Conservation (phyloP, 2,888 invertebrate species). For the Iphiclides podalirius region DNA sequence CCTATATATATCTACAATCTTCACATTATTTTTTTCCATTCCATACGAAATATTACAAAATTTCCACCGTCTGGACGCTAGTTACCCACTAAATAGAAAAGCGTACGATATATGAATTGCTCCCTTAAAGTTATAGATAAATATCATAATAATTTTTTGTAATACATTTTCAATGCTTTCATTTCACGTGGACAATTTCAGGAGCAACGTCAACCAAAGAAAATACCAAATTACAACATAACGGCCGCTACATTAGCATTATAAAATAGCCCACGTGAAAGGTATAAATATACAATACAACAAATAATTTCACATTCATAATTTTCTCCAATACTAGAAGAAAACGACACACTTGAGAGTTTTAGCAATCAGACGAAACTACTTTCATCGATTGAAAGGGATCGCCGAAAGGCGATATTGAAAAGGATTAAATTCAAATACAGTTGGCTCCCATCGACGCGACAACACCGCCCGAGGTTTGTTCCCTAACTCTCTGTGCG, state of each 20-base stretch:
- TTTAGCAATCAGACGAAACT: background rate
- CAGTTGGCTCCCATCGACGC: constrained; percentile 53
- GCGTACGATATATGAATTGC: constrained; percentile 10
- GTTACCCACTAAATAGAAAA: constrained; percentile 18
- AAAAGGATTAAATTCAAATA: constrained; percentile 29
- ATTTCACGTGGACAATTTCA: constrained; percentile 18
- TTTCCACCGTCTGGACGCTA: constrained; percentile 13
- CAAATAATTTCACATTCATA: constrained; percentile 13
- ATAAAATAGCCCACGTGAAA: constrained; percentile 20
- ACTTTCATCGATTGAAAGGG: background rate
- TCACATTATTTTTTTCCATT: background rate
- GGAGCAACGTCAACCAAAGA: background rate
- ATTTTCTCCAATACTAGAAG: constrained; percentile 4
- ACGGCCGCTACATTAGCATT: background rate
- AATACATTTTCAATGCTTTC: constrained; percentile 3
- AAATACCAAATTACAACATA: background rate
- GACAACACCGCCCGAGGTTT: constrained; percentile 39
- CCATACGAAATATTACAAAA: constrained; percentile 7
- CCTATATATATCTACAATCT: constrained; percentile 10
- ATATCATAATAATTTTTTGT: constrained; percentile 16
- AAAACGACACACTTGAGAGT: constrained; percentile 9
- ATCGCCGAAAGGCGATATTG: constrained; percentile 5
- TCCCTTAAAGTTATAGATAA: constrained; percentile 7
- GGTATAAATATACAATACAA: constrained; percentile 1
- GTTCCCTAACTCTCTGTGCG: constrained; percentile 61